Percentiles rank a stretch among this genome's conserved stretches.
Conservation (phyloP, 1,140 invertebrate species). For the Zaprionus taronus region DNA sequence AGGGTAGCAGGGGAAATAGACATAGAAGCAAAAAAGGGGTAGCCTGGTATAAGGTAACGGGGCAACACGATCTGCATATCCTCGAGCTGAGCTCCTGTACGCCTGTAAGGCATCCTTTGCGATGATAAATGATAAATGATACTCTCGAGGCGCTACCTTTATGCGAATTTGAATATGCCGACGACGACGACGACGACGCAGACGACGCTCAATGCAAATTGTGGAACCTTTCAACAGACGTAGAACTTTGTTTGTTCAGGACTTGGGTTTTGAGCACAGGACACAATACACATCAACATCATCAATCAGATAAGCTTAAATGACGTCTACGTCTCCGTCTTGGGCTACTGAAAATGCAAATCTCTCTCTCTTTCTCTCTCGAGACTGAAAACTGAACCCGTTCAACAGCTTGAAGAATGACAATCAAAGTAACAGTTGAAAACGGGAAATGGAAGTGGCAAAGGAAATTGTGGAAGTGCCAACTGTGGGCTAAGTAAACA, state of each 20-base stretch:
- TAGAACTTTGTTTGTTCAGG: conserved; percentile 68
- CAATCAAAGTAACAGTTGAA: conserved; percentile 73
- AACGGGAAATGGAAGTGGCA: conserved; percentile 26
- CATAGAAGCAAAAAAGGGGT: background rate
- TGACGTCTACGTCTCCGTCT: conserved; percentile 60
- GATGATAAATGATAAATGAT: conserved; percentile 80
- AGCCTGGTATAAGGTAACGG: background rate
- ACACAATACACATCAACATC: conserved; percentile 68
- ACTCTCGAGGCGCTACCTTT: conserved; percentile 41
- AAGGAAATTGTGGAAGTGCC: conserved; percentile 28
- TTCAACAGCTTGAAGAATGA: conserved; percentile 68
- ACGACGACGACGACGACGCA: conserved; percentile 42
- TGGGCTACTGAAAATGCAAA: conserved; percentile 61
- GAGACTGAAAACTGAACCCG: conserved; percentile 77
- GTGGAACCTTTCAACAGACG: conserved; percentile 64
- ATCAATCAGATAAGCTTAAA: conserved; percentile 83
- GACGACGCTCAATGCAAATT: conserved; percentile 73
- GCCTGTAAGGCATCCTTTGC: conserved; percentile 31
- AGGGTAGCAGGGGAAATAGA: background rate
- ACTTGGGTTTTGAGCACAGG: conserved; percentile 22
- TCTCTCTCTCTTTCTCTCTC: conserved; percentile 29
- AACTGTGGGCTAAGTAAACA: conserved; percentile 68
- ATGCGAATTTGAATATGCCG: conserved; percentile 73
- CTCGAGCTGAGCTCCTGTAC: conserved; percentile 29
- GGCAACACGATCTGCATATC: conserved; percentile 48